Percentiles rank a stretch among this genome's conserved stretches.
Evolutionary conservation across 2,113 vertebrate species (phyloP).

Genomic region (Indicator indicator): DNA sequence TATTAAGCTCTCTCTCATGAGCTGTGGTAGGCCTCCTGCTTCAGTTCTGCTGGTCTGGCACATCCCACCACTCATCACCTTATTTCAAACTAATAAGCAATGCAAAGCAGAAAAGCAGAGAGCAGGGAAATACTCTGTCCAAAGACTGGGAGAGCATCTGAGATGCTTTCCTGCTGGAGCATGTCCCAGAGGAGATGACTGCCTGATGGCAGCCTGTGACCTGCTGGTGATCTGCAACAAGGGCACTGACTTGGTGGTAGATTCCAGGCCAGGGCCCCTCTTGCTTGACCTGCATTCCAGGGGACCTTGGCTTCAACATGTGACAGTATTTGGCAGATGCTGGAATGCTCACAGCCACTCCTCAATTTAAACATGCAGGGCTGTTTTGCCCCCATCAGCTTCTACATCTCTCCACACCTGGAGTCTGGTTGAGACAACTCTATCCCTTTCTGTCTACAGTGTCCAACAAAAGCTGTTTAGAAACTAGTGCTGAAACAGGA

Average conservation of each 20-base stretch:
- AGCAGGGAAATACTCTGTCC: not conserved
- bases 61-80: not conserved
- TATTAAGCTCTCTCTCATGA: not conserved
- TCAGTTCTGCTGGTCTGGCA: not conserved
- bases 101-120: not conserved
- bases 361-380: not conserved
- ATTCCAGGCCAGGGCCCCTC: not conserved
- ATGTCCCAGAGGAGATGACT: rapidly evolving
- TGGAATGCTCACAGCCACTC: not conserved
- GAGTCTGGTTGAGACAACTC: not conserved
- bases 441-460: rapidly evolving
- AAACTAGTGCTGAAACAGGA: not conserved
- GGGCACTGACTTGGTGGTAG: rapidly evolving
- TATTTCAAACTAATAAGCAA: not conserved
- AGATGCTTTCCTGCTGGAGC: not conserved
- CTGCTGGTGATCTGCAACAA: not conserved
- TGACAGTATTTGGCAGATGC: not conserved
- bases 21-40: not conserved
- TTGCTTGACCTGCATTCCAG: not conserved
- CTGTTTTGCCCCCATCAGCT: too few species aligned
- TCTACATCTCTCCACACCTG: not conserved
- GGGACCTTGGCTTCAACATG: not conserved
- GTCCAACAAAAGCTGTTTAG: rapidly evolving
- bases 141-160: not conserved
- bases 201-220: not conserved